Evolutionary conservation across 2,888 invertebrate species (phyloP).

Genomic region (Epirrita christyi): DNA sequence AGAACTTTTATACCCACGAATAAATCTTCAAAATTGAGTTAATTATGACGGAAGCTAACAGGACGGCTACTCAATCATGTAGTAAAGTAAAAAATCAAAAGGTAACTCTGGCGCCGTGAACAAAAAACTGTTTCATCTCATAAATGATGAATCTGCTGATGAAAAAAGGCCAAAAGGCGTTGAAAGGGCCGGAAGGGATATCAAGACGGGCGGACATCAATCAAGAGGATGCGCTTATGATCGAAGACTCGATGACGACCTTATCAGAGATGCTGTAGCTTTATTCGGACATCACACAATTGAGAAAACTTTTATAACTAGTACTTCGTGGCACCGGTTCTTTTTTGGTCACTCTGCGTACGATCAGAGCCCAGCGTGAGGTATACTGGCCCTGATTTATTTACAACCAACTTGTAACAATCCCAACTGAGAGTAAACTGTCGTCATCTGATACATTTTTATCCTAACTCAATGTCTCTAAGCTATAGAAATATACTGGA

Average conservation of each 20-base stretch:
- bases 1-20: conserved; percentile 38
- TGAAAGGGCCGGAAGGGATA: conserved; percentile 63
- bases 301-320: no score
- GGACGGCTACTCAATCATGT: conserved; percentile 61
- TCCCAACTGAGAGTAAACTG: no score
- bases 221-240: conserved; percentile 44
- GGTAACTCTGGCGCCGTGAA: conserved; percentile 56
- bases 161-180: conserved; percentile 58
- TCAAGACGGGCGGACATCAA: conserved; percentile 54
- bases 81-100: conserved; percentile 44
- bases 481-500: no score
- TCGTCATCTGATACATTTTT: no score
- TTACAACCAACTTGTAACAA: no score
- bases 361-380: no score
- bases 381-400: no score
- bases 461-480: no score
- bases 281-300: not conserved
- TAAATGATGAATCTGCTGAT: conserved; percentile 63
- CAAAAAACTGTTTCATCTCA: conserved; percentile 72
- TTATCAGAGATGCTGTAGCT: conserved; percentile 4
- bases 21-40: conserved; percentile 51
- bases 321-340: no score
- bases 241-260: conserved; percentile 17
- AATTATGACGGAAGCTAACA: conserved; percentile 60
- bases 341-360: no score